phyloP scores from a whole-genome alignment of 2,113 vertebrate genomes.

The Candoia aspera region DNA sequence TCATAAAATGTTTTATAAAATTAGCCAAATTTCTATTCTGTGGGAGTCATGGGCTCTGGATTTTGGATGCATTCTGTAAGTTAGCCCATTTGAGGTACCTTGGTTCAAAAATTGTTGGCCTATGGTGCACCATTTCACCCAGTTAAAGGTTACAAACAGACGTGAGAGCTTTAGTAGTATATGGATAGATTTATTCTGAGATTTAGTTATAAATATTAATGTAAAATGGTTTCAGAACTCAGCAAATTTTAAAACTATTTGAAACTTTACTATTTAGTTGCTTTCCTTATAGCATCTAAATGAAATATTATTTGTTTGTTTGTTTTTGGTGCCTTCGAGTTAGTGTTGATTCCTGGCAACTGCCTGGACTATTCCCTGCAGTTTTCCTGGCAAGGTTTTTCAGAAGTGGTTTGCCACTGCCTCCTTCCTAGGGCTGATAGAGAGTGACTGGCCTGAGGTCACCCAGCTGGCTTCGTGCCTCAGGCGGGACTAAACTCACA shows the following conservation, averaged over 20 bases:
- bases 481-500: neutral
- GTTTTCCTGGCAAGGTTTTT: neutral
- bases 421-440: neutral
- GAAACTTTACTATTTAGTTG: neutral
- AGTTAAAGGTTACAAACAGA: too few species aligned
- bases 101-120: too few species aligned
- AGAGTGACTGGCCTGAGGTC: neutral
- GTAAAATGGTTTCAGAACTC: neutral
- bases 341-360: neutral
- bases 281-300: neutral
- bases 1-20: too few species aligned
- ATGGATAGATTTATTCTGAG: neutral
- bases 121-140: too few species aligned
- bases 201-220: neutral
- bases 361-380: neutral
- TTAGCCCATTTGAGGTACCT: too few species aligned
- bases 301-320: neutral
- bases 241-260: neutral
- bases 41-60: too few species aligned
- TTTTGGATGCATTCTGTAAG: too few species aligned
- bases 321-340: too few species aligned
- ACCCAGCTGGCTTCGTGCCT: neutral
- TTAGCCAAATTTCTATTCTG: too few species aligned
- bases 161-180: too few species aligned
- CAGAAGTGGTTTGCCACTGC: neutral